Conservation (phyloP, 1,140 invertebrate genomes). For the Drosophila kanapiae region DNA sequence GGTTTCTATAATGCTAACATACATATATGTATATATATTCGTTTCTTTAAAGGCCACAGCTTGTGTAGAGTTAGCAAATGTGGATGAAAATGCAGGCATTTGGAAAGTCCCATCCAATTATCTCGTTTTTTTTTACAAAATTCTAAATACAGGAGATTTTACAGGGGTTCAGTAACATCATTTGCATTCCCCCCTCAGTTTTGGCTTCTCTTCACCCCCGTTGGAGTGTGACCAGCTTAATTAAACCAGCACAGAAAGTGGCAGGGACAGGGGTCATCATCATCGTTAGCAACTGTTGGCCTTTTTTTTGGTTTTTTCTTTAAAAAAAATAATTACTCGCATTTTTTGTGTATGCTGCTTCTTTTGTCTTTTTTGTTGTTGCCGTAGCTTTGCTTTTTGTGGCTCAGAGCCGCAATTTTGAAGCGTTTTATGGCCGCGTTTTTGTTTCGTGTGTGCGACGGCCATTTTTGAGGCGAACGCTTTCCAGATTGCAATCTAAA, state of each 20-base stretch:
- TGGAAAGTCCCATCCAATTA: not conserved
- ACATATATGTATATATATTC: too few relatives aligned
- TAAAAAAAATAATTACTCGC: slow-evolving; percentile 79
- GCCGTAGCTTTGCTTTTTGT: slow-evolving; percentile 57
- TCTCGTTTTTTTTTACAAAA: not conserved
- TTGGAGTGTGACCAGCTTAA: slow-evolving; percentile 51
- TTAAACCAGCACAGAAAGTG: slow-evolving; percentile 37
- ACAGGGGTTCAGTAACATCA: slow-evolving; percentile 12
- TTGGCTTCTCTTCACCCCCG: not conserved
- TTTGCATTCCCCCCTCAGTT: slow-evolving; percentile 1
- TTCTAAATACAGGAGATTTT: not conserved
- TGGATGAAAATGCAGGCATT: not conserved
- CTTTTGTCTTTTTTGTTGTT: slow-evolving; percentile 36
- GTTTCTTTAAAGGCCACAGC: too few relatives aligned
- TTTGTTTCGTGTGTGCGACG: slow-evolving; percentile 73
- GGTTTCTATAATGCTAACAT: too few relatives aligned
- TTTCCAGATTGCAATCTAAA: slow-evolving; percentile 82
- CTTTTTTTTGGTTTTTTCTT: slow-evolving; percentile 48
- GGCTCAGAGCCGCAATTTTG: slow-evolving; percentile 76
- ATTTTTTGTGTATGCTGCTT: slow-evolving; percentile 56
- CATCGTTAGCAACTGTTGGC: slow-evolving; percentile 44
- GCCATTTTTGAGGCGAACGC: slow-evolving; percentile 72
- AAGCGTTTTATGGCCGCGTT: slow-evolving; percentile 74
- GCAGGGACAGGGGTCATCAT: slow-evolving; percentile 28
- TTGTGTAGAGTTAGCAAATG: not conserved